Percentiles rank a stretch among this genome's conserved stretches.
These are phyloP conservation scores for Neolamprologus kungweensis DNA, from an alignment of 2,113 vertebrate species.

Conservation along the genomic window DNA sequence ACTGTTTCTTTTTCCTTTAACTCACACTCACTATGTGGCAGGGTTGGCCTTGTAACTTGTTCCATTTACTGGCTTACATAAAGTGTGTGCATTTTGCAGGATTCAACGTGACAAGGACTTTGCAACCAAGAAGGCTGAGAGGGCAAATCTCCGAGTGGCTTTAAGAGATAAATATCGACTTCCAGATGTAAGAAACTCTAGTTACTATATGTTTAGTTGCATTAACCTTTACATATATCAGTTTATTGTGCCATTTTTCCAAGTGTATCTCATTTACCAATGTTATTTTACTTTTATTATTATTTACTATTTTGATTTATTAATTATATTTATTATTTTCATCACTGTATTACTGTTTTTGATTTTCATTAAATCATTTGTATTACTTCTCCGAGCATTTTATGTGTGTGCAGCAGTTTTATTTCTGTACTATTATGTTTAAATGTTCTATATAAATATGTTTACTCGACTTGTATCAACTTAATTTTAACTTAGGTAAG, in stretches of 20 bases:
- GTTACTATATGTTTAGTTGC: neutral
- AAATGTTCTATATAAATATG: neutral
- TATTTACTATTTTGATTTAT: neutral
- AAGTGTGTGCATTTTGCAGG: constrained; percentile 35
- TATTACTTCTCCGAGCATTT: neutral
- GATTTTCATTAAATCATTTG: neutral
- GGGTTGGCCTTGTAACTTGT: neutral
- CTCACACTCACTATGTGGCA: neutral
- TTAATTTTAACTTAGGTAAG: neutral
- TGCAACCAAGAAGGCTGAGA: constrained; percentile 67
- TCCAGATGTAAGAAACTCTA: constrained; percentile 56
- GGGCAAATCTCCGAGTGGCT: constrained; percentile 65
- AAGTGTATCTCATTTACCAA: neutral
- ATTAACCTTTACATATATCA: neutral
- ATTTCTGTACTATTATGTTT: neutral
- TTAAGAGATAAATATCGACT: constrained; percentile 69
- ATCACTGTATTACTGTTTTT: neutral
- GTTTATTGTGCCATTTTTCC: neutral
- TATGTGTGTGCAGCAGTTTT: neutral
- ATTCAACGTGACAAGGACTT: constrained; percentile 72
- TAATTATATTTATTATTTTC: neutral
- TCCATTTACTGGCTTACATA: neutral
- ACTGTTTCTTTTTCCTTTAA: neutral
- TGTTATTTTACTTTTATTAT: neutral
- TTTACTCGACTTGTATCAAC: neutral